phyloP scores from a whole-genome alignment of 2,797 vertebrate genomes.

The Brachyrhaphis roseni region DNA sequence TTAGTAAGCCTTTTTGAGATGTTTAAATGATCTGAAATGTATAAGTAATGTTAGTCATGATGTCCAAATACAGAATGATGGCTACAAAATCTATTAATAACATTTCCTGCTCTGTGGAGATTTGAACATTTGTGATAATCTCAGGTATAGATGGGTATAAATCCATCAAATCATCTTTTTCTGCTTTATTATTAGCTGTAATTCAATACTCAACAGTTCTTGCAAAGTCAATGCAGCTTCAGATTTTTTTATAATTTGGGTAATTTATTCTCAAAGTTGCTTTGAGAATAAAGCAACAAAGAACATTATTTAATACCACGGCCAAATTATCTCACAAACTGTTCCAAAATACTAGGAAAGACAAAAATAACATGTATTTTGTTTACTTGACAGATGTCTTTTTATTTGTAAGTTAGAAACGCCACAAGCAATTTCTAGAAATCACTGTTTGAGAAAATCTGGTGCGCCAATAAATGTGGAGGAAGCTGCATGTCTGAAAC shows the following conservation, averaged over 20 bases:
- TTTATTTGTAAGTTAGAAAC: too few species aligned
- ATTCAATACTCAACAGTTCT: not conserved
- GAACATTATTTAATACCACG: not conserved
- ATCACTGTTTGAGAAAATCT: not conserved
- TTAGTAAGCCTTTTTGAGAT: not conserved
- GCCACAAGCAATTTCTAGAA: too few species aligned
- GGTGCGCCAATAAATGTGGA: not conserved
- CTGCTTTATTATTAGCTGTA: not conserved
- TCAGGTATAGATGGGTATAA: not conserved
- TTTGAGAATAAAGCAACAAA: too few species aligned
- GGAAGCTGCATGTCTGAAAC: not conserved
- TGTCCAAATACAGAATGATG: not conserved
- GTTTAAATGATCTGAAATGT: not conserved
- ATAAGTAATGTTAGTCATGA: not conserved
- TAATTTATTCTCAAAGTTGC: too few species aligned
- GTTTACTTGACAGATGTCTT: too few species aligned
- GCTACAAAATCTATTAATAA: not conserved
- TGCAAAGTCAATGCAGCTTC: not conserved
- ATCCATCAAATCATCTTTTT: not conserved
- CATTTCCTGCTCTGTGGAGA: not conserved
- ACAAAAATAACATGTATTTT: too few species aligned
- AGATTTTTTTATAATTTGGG: not conserved
- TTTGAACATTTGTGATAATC: not conserved
- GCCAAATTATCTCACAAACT: too few species aligned
- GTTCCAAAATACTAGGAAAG: too few species aligned